Base-by-base conservation (phyloP, 2,797 vertebrate species). In the Craterocephalus amniculus region DNA sequence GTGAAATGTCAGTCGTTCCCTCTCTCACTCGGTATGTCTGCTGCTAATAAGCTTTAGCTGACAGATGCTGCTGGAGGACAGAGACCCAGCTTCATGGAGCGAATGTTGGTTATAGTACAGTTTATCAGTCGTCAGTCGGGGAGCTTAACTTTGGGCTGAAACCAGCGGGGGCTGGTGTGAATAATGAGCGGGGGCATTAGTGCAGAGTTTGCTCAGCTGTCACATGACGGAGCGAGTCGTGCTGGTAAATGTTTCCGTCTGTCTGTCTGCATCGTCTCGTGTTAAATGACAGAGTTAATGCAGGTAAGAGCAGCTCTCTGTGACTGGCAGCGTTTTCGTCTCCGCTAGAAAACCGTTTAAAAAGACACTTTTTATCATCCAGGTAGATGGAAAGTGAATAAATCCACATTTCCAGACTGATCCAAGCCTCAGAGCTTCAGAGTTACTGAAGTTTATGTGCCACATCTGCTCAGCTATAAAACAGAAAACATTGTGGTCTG, bases 181-280 rank as follows among this genome's bases (percentile, higher is more conserved):
- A 43, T 58, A 6, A n/a, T n/a, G 36, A 20, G 7, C 16, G 49
- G 13, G 63, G 70, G 71, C 71, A 57, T 80, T 76, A 75, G 10
- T 72, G 48, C 48, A 12, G 62, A 31, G 62, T 76, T 61, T 67
- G 34, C 51, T 76, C 61, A 58, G 52, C 52, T 35, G 6, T 86
- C 82, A 81, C 52, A 75, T 84, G 85, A 80, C 2, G 0, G 0
- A 2, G 11, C 34, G 40, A 49, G 62, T 36, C 29, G 35, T 66
- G 59, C 34, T 58, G 67, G 65, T 79, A 72, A 86, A 79, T 27
- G 62, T 88, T 90, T 88, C 85, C 83, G n/a, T 65, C 71, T 0
- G 22, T 66, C 58, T 48, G 11, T 14, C 4, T 34, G 35, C 0
- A 8, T 27, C 56, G n/a, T 61, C 63, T 76, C 67, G 18, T 67